Conservation (phyloP, 2,113 vertebrate species). For the Grammomys dolichurus region DNA sequence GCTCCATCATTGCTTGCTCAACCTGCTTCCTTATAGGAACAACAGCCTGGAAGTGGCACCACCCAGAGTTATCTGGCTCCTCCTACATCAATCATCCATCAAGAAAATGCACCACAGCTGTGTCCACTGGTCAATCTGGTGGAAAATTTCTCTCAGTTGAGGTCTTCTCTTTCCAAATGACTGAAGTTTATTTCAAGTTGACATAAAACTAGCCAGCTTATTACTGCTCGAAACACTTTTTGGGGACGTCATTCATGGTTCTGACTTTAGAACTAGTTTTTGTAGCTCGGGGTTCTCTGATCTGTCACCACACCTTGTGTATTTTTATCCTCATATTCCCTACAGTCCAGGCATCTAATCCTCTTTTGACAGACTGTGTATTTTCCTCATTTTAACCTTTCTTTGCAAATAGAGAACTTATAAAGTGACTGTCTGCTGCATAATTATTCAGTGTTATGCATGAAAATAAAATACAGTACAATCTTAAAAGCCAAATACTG, state of each 20-base stretch:
- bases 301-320: slow-evolving; percentile 61
- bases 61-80: background rate
- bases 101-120: background rate
- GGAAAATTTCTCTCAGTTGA: background rate
- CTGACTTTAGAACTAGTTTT: slow-evolving; percentile 48
- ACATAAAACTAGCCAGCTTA: background rate
- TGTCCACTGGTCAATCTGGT: background rate
- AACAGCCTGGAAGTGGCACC: too few species aligned
- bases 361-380: slow-evolving; percentile 16
- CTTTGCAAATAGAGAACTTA: slow-evolving; percentile 8
- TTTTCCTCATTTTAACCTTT: slow-evolving; percentile 35
- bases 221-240: slow-evolving; percentile 7
- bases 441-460: background rate
- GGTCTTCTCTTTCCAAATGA: background rate
- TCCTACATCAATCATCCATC: background rate
- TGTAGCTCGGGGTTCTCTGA: slow-evolving; percentile 51
- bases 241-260: slow-evolving; percentile 16
- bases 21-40: too few species aligned
- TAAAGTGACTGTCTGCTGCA: background rate
- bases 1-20: background rate
- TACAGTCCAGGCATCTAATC: background rate
- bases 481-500: slow-evolving; percentile 5
- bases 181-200: background rate
- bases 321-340: slow-evolving; percentile 50
- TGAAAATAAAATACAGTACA: background rate